phyloP scores from a whole-genome alignment of 2,113 vertebrate species.

The Agapornis roseicollis region DNA sequence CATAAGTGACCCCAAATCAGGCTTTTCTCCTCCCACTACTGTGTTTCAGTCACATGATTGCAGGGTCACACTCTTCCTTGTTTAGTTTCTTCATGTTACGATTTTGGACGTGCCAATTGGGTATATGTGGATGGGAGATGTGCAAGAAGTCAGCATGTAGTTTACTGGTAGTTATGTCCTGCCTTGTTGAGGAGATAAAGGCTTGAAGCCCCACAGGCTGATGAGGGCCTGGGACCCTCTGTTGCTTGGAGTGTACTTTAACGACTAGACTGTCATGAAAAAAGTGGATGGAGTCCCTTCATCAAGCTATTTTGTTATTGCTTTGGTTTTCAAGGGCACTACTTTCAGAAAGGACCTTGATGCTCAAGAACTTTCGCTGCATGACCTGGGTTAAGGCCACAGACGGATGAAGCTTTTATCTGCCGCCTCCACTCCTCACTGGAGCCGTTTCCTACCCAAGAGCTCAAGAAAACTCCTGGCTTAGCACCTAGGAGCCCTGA shows the following conservation, averaged over 20 bases:
- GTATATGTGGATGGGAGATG: background rate
- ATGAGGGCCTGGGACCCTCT: background rate
- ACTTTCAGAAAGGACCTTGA: background rate
- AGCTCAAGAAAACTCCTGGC: background rate
- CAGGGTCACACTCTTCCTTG: background rate
- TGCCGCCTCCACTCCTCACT: background rate
- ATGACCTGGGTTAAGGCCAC: background rate
- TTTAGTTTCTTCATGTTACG: background rate
- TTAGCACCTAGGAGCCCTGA: background rate
- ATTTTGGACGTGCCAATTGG: background rate
- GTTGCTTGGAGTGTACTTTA: background rate
- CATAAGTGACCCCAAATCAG: background rate
- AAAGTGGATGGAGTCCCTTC: background rate
- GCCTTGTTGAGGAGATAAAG: background rate
- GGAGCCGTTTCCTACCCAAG: background rate
- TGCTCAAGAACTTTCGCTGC: background rate
- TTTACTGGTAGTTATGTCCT: background rate
- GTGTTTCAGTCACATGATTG: background rate
- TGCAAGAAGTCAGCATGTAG: background rate
- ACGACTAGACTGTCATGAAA: background rate
- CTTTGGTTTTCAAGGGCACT: background rate
- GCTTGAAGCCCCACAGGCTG: background rate
- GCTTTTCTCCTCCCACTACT: background rate
- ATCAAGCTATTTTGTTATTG: background rate
- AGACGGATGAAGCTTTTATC: background rate